Conservation (phyloP, 2,888 invertebrate species). For the Caenorhabditis sp. region DNA sequence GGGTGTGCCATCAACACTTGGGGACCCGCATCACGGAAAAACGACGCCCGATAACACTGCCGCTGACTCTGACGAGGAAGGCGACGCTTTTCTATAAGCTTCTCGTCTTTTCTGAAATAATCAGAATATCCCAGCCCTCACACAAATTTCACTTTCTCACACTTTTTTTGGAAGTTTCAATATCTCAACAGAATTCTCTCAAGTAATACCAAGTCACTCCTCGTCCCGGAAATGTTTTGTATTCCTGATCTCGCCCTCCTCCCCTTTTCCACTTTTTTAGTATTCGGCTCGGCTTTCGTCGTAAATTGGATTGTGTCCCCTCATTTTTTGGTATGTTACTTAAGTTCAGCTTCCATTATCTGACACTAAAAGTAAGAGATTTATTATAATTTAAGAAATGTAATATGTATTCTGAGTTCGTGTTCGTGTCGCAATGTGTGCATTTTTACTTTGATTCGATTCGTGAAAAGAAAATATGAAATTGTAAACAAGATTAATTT, state of each 20-base stretch:
- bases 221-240: constrained; percentile 2
- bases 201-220: constrained; percentile 5
- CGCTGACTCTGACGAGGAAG: constrained; percentile 78
- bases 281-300: constrained; percentile 30
- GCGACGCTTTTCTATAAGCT: constrained; percentile 78
- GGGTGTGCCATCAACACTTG: constrained; percentile 71
- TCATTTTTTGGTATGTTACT: constrained; percentile 34
- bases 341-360: constrained; percentile 42
- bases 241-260: constrained; percentile 20
- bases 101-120: no score
- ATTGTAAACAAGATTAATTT: not conserved
- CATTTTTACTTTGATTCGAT: constrained; percentile 2
- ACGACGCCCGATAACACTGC: constrained; percentile 79
- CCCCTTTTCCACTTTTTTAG: constrained; percentile 5
- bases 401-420: not conserved
- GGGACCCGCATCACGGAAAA: constrained; percentile 75
- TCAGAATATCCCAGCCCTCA: not conserved
- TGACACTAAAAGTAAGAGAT: constrained; percentile 25
- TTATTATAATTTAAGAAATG: constrained; percentile 6
- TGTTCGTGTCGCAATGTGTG: constrained; percentile 32
- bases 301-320: constrained; percentile 30
- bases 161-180: not conserved
- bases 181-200: constrained; percentile 22
- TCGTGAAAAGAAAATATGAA: not conserved
- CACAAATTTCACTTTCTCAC: not conserved